Base-by-base conservation (phyloP, 2,888 invertebrate genomes). In the Drosophila nr. medialis region DNA sequence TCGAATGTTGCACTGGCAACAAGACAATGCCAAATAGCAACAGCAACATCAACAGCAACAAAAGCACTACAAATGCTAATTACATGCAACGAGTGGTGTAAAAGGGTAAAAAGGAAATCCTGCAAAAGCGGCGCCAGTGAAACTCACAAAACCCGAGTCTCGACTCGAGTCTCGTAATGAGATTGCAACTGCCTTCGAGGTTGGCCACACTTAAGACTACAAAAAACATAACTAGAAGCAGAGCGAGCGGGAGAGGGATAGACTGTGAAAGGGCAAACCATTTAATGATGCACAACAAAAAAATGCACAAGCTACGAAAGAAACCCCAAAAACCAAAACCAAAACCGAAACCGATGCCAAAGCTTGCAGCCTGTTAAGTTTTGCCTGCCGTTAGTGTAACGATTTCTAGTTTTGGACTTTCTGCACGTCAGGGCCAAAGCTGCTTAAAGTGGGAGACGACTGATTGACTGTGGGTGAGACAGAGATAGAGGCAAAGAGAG, bases 81-180 rank as follows among this genome's bases (percentile, higher is more conserved):
- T 84, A 80, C 77, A 74, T 64, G 77, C 72, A 53, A 72, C 68
- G 58, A 78, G 79, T 67, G 70, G 71, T 72, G 80, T 66, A 73
- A 67, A 76, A 71, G 69, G 69, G 76, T 67, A 66, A 74, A 73
- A 84, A n/a, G 88, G 73, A 87, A 83, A 87, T 87, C 85, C 83
- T 79, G 80, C 45, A 69, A 72, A 64, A 67, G 76, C 77, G 76
- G 71, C 64, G 76, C 66, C 75, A 71, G 49, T 38, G 76, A 50
- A 80, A 58, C 71, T 75, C 58, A 61, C 60, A 73, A 68, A 62
- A 64, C 53, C 74, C 50, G 24, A 45, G 45, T 15, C 45, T 24
- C 24, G 45, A 24, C 45, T 45, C 24, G 15, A 73, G 64, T 59
- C 59, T n/a, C 59, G 42, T 62, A 80, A 77, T 79, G 75, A 70